These are phyloP conservation scores for Thera obeliscata DNA, from an alignment of 2,888 invertebrate genomes.

Conservation along the genomic window DNA sequence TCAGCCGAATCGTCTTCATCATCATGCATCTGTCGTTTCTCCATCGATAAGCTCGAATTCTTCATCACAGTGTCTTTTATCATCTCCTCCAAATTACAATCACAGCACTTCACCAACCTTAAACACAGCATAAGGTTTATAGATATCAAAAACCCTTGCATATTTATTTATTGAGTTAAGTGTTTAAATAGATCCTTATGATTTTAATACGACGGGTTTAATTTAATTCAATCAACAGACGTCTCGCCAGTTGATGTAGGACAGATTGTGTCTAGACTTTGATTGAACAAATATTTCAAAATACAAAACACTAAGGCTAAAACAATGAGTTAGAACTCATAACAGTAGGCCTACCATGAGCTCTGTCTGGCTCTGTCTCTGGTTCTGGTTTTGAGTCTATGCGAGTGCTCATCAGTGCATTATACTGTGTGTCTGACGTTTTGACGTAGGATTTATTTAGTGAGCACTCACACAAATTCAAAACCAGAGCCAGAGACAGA, in stretches of 20 bases:
- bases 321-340: slow-evolving; percentile 22
- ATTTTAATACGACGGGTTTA: no score
- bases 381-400: no score
- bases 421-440: no score
- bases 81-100: slow-evolving; percentile 14
- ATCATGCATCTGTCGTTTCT: slow-evolving; percentile 11
- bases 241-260: slow-evolving; percentile 7
- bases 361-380: no score
- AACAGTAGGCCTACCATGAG: no score
- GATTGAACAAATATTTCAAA: slow-evolving; percentile 22
- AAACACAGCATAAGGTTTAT: not conserved
- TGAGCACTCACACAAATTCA: no score
- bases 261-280: slow-evolving; percentile 5
- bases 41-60: not conserved
- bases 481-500: no score
- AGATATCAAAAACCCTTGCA: slow-evolving; percentile 1
- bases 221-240: not conserved
- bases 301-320: not conserved
- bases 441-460: no score
- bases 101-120: slow-evolving; percentile 13
- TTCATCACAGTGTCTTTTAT: slow-evolving; percentile 3
- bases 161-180: not conserved
- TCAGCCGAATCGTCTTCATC: not conserved
- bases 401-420: no score
- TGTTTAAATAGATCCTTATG: not conserved